Evolutionary conservation across 2,113 vertebrate species (phyloP).

Genomic region (Corynorhinus townsendii): DNA sequence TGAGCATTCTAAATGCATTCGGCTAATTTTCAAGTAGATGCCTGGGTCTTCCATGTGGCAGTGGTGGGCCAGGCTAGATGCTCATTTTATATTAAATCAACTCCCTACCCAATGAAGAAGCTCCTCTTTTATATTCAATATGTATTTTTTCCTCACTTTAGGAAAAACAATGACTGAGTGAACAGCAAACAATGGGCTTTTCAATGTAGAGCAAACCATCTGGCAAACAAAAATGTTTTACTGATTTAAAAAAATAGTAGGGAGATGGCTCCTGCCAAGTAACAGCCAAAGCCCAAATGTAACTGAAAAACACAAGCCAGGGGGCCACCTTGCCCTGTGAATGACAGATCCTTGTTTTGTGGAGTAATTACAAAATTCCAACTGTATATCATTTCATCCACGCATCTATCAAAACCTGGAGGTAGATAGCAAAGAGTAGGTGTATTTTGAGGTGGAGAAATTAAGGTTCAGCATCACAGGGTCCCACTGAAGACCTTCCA

Average conservation of each 20-base stretch:
- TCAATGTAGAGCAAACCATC: conserved; percentile 41
- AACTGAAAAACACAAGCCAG: neutral
- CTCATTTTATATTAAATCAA: conserved; percentile 36
- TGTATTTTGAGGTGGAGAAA: neutral
- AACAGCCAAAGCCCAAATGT: conserved; percentile 2
- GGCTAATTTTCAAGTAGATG: conserved; percentile 47
- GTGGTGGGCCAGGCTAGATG: neutral
- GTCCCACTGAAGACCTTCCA: neutral
- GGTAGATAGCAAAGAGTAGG: neutral
- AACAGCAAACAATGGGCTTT: conserved; percentile 39
- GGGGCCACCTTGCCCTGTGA: neutral
- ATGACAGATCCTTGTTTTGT: neutral
- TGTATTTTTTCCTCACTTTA: neutral
- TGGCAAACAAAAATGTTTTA: conserved; percentile 44
- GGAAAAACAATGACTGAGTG: neutral
- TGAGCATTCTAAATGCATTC: conserved; percentile 41
- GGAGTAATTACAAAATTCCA: neutral
- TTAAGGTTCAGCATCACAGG: neutral
- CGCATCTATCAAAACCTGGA: neutral
- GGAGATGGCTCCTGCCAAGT: neutral
- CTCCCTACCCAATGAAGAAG: neutral
- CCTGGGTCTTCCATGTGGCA: conserved; percentile 1
- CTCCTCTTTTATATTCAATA: neutral
- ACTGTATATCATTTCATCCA: neutral
- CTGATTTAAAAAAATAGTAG: neutral